Evolutionary conservation across 2,888 invertebrate genomes (phyloP).

Genomic region (Cephus sareptanus): DNA sequence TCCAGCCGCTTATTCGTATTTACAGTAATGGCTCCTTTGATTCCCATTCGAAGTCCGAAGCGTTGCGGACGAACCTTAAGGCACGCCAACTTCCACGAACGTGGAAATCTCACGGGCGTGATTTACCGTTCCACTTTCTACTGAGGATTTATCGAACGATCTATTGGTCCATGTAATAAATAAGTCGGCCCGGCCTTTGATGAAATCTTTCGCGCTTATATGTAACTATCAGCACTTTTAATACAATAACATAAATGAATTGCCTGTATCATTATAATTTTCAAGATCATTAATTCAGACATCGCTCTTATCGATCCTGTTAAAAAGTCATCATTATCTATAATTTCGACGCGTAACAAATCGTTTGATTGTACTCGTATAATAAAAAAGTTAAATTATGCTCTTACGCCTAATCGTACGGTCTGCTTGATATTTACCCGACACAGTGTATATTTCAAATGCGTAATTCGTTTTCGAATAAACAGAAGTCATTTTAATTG

Average conservation of each 20-base stretch:
- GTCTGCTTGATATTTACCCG: background rate
- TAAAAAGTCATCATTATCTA: background rate
- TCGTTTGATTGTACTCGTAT: background rate
- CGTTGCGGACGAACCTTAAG: background rate
- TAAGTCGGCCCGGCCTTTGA: background rate
- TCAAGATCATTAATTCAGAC: background rate
- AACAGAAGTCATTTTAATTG: background rate
- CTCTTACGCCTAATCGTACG: background rate
- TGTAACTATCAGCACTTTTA: conserved; percentile 18
- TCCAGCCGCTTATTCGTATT: background rate
- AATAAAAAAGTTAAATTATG: background rate
- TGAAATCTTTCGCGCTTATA: conserved; percentile 21
- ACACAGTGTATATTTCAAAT: background rate
- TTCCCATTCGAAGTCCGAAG: background rate
- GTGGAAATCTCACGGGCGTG: conserved; percentile 33
- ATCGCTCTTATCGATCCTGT: background rate
- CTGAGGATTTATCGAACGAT: conserved; percentile 33
- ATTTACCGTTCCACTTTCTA: conserved; percentile 48
- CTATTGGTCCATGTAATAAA: conserved; percentile 16
- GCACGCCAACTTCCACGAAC: conserved; percentile 29
- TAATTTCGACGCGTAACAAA: background rate
- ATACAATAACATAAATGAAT: background rate
- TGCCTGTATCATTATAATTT: background rate
- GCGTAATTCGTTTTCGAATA: background rate
- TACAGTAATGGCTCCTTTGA: background rate